phyloP scores from a whole-genome alignment of 2,888 invertebrate genomes.

The Chrysomela aeneicollis region DNA sequence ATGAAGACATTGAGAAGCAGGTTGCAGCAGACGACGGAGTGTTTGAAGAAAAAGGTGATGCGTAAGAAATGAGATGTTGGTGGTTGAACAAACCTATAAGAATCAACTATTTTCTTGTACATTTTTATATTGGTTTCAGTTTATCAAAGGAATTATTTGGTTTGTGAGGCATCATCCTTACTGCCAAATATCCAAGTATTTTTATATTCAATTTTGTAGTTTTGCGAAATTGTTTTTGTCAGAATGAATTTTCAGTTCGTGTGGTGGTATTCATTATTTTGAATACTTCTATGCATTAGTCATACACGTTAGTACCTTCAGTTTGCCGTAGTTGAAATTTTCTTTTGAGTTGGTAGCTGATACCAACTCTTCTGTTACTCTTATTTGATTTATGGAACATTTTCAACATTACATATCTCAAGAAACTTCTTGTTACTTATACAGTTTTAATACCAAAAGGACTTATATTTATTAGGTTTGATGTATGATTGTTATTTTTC shows the following conservation, averaged over 20 bases:
- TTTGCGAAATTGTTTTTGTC: conserved; percentile 1
- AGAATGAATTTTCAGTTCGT: not conserved
- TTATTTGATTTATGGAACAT: not conserved
- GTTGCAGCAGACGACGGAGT: conserved; percentile 44
- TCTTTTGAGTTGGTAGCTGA: conserved; percentile 11
- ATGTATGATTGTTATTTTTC: not conserved
- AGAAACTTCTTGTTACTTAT: not conserved
- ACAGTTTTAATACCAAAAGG: not conserved
- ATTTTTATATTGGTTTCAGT: conserved; percentile 18
- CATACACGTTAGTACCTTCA: conserved; percentile 13
- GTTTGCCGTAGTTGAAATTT: conserved; percentile 4
- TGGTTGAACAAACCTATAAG: not conserved
- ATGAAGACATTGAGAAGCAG: conserved; percentile 36
- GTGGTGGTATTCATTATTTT: conserved; percentile 8
- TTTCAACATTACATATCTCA: not conserved
- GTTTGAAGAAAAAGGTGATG: conserved; percentile 36
- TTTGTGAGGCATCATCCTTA: not conserved
- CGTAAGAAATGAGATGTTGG: conserved; percentile 31
- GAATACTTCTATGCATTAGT: conserved; percentile 8
- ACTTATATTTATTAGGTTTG: not conserved
- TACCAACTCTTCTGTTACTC: conserved; percentile 1
- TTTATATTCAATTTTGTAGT: not conserved
- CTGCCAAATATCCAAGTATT: not conserved
- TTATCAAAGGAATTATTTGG: not conserved
- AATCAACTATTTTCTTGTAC: conserved; percentile 14